Percentiles rank a stretch among this genome's conserved stretches.
Evolutionary conservation across 2,888 invertebrate species (phyloP).

Genomic region (Trachelus stipa): DNA sequence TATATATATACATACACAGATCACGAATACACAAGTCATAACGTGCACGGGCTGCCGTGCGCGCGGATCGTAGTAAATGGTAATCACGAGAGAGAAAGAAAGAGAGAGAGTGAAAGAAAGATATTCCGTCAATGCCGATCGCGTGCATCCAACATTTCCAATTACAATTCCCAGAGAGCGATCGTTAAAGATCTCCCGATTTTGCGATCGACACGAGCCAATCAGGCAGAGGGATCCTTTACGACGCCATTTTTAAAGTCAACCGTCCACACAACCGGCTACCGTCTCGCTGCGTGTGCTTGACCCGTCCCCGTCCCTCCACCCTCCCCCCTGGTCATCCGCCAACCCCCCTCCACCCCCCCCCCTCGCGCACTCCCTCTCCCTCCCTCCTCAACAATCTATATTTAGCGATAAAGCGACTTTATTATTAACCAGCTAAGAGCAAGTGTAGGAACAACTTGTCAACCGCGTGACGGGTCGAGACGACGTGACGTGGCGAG

Average conservation of each 20-base stretch:
- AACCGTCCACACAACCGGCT: neutral
- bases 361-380: neutral
- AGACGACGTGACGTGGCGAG: conserved; percentile 10
- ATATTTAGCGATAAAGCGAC: conserved; percentile 8
- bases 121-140: no score
- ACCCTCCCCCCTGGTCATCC: neutral
- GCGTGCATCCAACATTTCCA: no score
- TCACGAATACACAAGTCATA: no score
- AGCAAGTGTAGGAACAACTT: conserved; percentile 15
- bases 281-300: neutral
- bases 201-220: no score
- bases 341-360: neutral
- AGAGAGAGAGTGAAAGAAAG: no score
- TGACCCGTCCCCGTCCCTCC: neutral
- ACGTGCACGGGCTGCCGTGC: neutral
- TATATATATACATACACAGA: no score
- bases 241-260: no score
- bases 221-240: no score
- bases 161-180: no score
- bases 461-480: conserved; percentile 9
- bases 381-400: neutral
- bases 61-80: neutral
- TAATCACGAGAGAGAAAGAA: neutral
- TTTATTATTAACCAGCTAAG: conserved; percentile 7
- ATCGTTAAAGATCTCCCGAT: no score